Evolutionary conservation across 2,113 vertebrate genomes (phyloP).

Genomic region (Machaerirhynchus nigripectus): DNA sequence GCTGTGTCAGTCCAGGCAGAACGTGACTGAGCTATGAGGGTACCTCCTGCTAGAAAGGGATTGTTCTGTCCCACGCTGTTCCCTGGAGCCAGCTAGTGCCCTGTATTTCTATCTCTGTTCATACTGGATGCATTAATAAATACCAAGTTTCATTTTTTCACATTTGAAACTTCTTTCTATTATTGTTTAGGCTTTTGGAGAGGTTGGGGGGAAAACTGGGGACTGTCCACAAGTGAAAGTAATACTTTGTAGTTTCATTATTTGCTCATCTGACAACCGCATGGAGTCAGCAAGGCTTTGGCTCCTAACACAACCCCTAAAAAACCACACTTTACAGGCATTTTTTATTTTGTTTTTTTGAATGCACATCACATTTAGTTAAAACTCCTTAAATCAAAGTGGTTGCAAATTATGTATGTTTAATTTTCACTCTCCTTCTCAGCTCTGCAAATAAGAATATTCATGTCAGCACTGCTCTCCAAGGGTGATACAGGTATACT

Average conservation of each 20-base stretch:
- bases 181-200: constrained; percentile 26
- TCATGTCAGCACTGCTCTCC: not conserved
- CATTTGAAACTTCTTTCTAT: constrained; percentile 31
- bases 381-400: constrained; percentile 24
- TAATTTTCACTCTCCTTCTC: constrained; percentile 34
- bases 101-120: not conserved
- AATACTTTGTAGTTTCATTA: not conserved
- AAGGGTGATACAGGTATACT: not conserved
- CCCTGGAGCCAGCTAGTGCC: not conserved
- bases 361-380: not conserved
- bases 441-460: not conserved
- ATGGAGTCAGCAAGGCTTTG: not conserved
- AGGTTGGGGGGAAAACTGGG: not conserved
- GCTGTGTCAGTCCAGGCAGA: not conserved
- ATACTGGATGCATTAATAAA: not conserved
- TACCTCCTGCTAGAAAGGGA: not conserved
- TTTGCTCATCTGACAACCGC: constrained; percentile 34
- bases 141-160: constrained; percentile 28
- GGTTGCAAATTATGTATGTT: not conserved
- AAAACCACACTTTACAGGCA: not conserved
- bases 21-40: rapidly evolving
- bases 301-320: not conserved
- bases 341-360: not conserved
- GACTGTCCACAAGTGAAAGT: constrained; percentile 41
- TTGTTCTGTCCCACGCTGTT: not conserved